Conservation (phyloP, 30 jellyfish, hydroid and myxozoan species). For the Aurelia aurita region DNA sequence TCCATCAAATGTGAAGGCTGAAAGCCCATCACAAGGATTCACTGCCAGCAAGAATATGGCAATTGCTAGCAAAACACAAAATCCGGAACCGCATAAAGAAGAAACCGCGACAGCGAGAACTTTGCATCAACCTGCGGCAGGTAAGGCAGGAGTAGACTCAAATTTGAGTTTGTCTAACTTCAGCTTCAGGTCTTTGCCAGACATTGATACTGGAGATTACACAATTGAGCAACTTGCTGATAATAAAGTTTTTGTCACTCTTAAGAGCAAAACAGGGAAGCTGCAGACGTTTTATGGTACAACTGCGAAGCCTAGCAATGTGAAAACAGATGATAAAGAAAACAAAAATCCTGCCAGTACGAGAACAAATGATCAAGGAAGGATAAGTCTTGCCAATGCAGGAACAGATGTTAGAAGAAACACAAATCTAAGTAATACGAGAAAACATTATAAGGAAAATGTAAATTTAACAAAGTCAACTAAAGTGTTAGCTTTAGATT, state of each 20-base stretch:
- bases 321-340: background rate
- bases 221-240: constrained; percentile 28
- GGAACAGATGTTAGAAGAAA: no score
- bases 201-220: constrained; percentile 61
- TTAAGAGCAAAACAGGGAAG: constrained; percentile 53
- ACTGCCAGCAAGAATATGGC: no score
- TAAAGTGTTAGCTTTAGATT: no score
- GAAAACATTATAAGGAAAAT: no score
- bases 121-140: background rate
- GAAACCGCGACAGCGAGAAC: background rate
- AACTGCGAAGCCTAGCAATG: background rate
- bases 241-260: constrained; percentile 40
- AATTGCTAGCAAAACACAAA: no score
- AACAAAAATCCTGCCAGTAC: background rate
- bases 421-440: no score
- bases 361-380: background rate
- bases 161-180: constrained; percentile 10
- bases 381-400: no score
- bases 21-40: no score
- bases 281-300: constrained; percentile 55
- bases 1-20: no score
- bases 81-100: background rate
- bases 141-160: background rate
- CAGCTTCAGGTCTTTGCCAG: constrained; percentile 35
- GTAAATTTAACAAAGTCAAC: background rate